These are phyloP conservation scores for Suncus etruscus DNA, from an alignment of 2,113 vertebrate species.

Conservation along the genomic window DNA sequence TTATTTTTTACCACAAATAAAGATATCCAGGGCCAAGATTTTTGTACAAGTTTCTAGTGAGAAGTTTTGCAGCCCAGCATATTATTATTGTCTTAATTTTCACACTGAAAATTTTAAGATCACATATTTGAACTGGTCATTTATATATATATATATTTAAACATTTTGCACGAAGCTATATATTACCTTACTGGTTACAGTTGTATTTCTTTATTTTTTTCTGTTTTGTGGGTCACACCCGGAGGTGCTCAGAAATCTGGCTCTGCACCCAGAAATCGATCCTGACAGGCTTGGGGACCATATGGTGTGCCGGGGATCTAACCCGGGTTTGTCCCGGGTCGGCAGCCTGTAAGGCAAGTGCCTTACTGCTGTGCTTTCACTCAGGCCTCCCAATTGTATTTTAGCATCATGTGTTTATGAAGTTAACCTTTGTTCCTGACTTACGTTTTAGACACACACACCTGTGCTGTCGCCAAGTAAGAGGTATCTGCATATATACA, in stretches of 20 bases:
- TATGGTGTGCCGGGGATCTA: too few species aligned
- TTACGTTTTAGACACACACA: background rate
- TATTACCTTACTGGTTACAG: constrained; percentile 8
- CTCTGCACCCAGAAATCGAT: too few species aligned
- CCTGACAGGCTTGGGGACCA: too few species aligned
- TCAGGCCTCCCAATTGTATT: too few species aligned
- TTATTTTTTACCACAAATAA: constrained; percentile 27
- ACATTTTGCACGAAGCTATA: constrained; percentile 41
- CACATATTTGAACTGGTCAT: constrained; percentile 43
- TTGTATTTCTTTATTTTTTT: constrained; percentile 48
- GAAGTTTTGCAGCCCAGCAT: constrained; percentile 31
- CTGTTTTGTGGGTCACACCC: too few species aligned
- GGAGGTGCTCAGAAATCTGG: too few species aligned
- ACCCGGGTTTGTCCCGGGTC: too few species aligned
- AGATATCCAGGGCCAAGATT: background rate
- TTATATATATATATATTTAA: background rate
- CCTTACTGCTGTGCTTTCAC: too few species aligned
- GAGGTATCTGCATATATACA: background rate
- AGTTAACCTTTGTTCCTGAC: background rate
- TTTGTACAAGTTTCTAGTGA: constrained; percentile 24
- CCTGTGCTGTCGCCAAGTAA: background rate
- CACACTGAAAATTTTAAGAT: constrained; percentile 32
- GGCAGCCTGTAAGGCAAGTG: too few species aligned
- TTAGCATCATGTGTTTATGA: background rate
- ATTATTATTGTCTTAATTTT: constrained; percentile 62